These are phyloP conservation scores for Carabus problematicus DNA, from an alignment of 2,888 invertebrate species.

Conservation along the genomic window DNA sequence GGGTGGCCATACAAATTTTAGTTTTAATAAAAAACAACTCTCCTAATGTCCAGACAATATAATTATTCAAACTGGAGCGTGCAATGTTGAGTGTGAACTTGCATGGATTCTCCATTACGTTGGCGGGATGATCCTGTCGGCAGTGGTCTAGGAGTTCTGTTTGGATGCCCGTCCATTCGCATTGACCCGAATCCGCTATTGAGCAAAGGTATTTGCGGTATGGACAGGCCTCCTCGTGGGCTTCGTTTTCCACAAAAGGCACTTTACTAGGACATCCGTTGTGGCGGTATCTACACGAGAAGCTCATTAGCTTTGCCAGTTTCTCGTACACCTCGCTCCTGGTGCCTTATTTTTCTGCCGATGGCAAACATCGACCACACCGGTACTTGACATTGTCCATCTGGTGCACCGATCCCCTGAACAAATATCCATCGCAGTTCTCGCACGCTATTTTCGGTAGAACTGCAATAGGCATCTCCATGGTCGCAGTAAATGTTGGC, in stretches of 20 bases:
- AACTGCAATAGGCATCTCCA: not conserved
- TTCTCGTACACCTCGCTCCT: not conserved
- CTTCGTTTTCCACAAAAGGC: not conserved
- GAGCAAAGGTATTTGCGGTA: too few relatives aligned
- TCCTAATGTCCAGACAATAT: not conserved
- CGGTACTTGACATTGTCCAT: too few relatives aligned
- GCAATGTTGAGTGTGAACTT: not conserved
- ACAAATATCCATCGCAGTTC: not conserved
- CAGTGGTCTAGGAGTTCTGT: not conserved
- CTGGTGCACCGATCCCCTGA: too few relatives aligned
- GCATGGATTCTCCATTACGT: not conserved
- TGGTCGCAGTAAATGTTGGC: too few relatives aligned
- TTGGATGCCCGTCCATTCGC: not conserved
- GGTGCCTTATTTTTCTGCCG: not conserved
- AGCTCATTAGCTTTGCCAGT: not conserved
- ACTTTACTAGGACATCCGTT: not conserved
- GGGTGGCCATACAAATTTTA: not conserved
- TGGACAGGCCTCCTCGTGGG: too few relatives aligned
- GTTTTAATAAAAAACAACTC: constrained; percentile 6
- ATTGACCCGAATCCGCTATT: not conserved
- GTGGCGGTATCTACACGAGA: not conserved
- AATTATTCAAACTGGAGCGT: not conserved
- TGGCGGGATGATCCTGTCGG: not conserved
- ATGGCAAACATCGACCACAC: not conserved
- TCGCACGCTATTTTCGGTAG: not conserved